Base-by-base conservation (phyloP, 2,888 invertebrate species). In the Thymelicus lineola region DNA sequence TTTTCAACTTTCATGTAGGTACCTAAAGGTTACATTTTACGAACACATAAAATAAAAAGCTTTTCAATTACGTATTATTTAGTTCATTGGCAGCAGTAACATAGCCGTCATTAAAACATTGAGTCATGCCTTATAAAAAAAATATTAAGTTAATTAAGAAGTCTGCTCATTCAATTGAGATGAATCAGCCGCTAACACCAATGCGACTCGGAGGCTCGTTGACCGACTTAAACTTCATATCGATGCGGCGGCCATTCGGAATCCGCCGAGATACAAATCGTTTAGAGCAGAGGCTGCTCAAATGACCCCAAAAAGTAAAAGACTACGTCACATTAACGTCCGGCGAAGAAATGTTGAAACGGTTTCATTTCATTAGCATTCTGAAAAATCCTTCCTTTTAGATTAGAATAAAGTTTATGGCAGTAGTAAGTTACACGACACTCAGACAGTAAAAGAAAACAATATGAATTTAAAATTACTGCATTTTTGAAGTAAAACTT, bases 181-280 rank as follows among this genome's bases (percentile, higher is more conserved):
- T 78, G 79, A 75, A 76, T 76, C 80, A 80, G 82, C 79, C 65
- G 64, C 69, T 59, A 64, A 69, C 69, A 72, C 71, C 71, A 68
- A 64, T 64, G 62, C 71, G 70, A 70, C 67, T 72, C 71, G 68
- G 74, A 76, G 74, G 81, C 80, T 82, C 82, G 80, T 83, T 87
- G 85, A 84, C 84, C 80, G 82, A 85, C 84, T 86, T 85, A 85
- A 86, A 87, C 82, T 83, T 74, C 76, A 76, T 76, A 76, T 78
- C 76, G 74, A 74, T 77, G 79, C 76, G 75, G 79, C 71, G 67
- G 70, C 48, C 69, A 46, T 57, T 63, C 48, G 63, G 69, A 69
- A 58, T 63, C 50, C 69, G 57, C 57, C 55, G 48, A 69, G 69
- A 69, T 63, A 69, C 69, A 57, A 36, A 69, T 63, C 63, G 58